These are phyloP conservation scores for Tetragnatha versicolor DNA, from an alignment of 1,140 invertebrate genomes.

Conservation along the genomic window DNA sequence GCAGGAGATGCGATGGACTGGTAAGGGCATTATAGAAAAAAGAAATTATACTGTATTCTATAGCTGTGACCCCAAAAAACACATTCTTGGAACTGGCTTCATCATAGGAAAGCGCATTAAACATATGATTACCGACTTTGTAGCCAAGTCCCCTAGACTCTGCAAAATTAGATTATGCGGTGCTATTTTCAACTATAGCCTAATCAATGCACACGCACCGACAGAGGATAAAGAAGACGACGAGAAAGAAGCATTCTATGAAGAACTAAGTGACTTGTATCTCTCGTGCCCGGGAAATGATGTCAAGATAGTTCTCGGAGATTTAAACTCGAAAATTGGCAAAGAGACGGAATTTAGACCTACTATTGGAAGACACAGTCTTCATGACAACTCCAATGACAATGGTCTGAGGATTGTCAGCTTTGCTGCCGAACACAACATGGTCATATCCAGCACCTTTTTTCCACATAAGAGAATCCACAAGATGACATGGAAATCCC, in stretches of 20 bases:
- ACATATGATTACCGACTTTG: neutral
- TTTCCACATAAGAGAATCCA: neutral
- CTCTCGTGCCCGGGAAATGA: neutral
- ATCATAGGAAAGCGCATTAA: conserved; percentile 4
- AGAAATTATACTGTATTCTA: neutral
- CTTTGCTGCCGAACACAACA: conserved; percentile 6
- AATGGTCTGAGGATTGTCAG: conserved; percentile 3
- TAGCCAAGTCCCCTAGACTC: neutral
- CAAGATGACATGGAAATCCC: neutral
- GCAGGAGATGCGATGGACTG: conserved; percentile 1
- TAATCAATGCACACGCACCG: conserved; percentile 3
- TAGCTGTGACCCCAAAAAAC: neutral
- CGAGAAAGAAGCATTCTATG: conserved; percentile 1
- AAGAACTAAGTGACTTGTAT: neutral
- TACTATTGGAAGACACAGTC: neutral
- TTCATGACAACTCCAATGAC: too few relatives aligned
- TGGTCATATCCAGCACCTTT: neutral
- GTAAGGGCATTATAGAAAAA: neutral
- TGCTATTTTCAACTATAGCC: conserved; percentile 15
- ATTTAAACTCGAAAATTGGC: conserved; percentile 1
- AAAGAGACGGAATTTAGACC: neutral
- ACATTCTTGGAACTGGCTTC: conserved; percentile 4
- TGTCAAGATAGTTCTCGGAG: neutral
- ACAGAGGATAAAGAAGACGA: conserved; percentile 20
- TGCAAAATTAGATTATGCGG: conserved; percentile 2